Percentiles rank a stretch among this genome's conserved stretches.
phyloP scores from a whole-genome alignment of 2,797 vertebrate species.

The Pseudotriccus pelzelni region DNA sequence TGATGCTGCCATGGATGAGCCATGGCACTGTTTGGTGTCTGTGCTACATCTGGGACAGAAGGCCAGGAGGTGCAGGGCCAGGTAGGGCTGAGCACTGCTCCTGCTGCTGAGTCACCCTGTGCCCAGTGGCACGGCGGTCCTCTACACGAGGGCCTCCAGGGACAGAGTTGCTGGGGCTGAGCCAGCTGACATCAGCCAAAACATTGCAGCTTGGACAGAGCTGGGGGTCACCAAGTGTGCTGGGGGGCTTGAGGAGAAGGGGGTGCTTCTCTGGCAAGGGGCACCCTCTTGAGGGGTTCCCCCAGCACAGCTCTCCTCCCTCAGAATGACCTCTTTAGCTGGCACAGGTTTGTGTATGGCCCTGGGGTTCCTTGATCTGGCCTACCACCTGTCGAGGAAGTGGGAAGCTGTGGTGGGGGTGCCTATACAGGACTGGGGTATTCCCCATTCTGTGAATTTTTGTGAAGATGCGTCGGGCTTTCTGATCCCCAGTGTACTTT shows the following conservation, averaged over 20 bases:
- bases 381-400: accelerated
- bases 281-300: accelerated
- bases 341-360: not conserved
- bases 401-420: not conserved
- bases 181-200: not conserved
- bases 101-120: slow-evolving; percentile 1
- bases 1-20: not conserved
- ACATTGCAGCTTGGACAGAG: not conserved
- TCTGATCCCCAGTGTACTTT: not conserved
- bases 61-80: not conserved
- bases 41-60: not conserved
- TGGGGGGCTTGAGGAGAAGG: not conserved
- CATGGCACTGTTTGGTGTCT: not conserved
- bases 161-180: not conserved
- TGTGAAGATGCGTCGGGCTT: not conserved
- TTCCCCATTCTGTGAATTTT: not conserved
- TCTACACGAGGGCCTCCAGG: not conserved
- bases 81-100: not conserved
- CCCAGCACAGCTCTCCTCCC: accelerated
- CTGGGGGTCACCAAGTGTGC: not conserved
- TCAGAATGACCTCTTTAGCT: not conserved
- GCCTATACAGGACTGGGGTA: not conserved
- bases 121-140: not conserved
- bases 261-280: not conserved
- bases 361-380: not conserved